Evolutionary conservation across 1,140 invertebrate species (phyloP).

Genomic region (Cydia splendana): DNA sequence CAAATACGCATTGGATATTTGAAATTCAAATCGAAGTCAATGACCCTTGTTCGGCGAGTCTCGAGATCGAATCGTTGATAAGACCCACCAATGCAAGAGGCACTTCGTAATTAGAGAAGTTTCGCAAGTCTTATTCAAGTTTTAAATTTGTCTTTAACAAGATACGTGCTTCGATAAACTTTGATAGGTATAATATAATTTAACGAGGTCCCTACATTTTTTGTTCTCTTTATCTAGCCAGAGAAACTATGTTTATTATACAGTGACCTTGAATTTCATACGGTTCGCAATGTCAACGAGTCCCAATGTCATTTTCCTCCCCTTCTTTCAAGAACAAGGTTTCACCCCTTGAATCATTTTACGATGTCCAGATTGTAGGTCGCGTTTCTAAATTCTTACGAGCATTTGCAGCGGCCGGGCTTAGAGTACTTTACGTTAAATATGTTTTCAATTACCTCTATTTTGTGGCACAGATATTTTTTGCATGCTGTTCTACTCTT

Average conservation of each 20-base stretch:
- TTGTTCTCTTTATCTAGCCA: neutral
- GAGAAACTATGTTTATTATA: neutral
- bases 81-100: neutral
- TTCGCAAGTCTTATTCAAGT: neutral
- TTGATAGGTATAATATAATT: neutral
- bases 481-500: neutral
- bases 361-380: neutral
- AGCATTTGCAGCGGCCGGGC: neutral
- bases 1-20: slow-evolving; percentile 13
- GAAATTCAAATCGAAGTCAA: slow-evolving; percentile 14
- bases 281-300: neutral
- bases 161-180: too few species aligned
- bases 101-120: neutral
- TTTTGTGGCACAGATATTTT: slow-evolving; percentile 4
- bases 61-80: slow-evolving; percentile 12
- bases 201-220: neutral
- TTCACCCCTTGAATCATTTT: neutral
- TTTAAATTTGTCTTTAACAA: too few species aligned
- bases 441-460: slow-evolving; percentile 1
- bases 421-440: neutral
- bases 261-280: neutral
- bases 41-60: neutral
- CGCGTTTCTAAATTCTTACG: too few species aligned
- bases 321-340: neutral
- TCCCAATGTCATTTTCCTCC: slow-evolving; percentile 2